Percentiles rank a stretch among this genome's conserved stretches.
phyloP scores from a whole-genome alignment of 2,888 invertebrate species.

The Hedychridium roseum region DNA sequence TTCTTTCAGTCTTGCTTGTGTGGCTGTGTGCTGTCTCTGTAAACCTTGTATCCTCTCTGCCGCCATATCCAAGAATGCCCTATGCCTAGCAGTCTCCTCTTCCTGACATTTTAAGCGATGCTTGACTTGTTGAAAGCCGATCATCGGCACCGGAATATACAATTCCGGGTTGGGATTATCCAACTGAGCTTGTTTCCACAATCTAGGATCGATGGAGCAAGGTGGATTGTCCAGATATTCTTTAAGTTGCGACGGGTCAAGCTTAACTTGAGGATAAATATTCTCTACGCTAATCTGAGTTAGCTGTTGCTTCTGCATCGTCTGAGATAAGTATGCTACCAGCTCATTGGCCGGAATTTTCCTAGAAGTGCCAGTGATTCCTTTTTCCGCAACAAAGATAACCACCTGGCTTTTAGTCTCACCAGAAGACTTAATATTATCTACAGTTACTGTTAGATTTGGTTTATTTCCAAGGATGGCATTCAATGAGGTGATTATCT shows the following conservation, averaged over 20 bases:
- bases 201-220: slow-evolving; percentile 85
- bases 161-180: slow-evolving; percentile 93
- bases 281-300: slow-evolving; percentile 76
- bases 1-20: slow-evolving; percentile 82
- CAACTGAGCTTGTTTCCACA: slow-evolving; percentile 96
- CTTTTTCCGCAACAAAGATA: slow-evolving; percentile 77
- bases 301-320: slow-evolving; percentile 76
- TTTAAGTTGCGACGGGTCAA: slow-evolving; percentile 81
- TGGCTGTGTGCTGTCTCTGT: slow-evolving; percentile 82
- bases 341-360: slow-evolving; percentile 79
- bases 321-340: slow-evolving; percentile 74
- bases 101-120: slow-evolving; percentile 86
- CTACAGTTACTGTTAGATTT: slow-evolving; percentile 80
- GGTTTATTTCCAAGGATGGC: slow-evolving; percentile 85
- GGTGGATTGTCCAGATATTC: slow-evolving; percentile 93
- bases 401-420: slow-evolving; percentile 80
- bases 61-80: slow-evolving; percentile 81
- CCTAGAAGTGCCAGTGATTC: slow-evolving; percentile 70
- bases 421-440: slow-evolving; percentile 79
- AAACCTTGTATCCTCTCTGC: slow-evolving; percentile 79
- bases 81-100: slow-evolving; percentile 83
- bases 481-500: slow-evolving; percentile 71
- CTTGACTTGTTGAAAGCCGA: slow-evolving; percentile 86
- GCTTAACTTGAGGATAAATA: slow-evolving; percentile 77
- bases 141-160: slow-evolving; percentile 92